Evolutionary conservation across 64 coral and sea anemone genomes (phyloP), one percentile per base, ranked within the genome.

Genomic region (Actinia tenebrosa): DNA sequence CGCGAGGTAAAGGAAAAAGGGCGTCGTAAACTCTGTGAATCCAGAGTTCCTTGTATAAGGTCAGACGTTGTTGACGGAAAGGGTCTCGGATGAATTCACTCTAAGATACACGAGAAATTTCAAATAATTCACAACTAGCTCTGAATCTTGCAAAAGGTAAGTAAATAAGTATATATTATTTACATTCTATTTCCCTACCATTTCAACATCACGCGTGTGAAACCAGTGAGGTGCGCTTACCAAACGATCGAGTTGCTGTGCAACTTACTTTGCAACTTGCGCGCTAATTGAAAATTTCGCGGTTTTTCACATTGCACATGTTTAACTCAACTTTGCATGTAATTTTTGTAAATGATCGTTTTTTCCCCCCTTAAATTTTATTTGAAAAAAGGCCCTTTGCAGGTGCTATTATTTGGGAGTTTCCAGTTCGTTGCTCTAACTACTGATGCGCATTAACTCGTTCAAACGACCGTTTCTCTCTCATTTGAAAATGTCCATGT

Each of bases 351-450:
- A 75, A 75, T 75, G 69, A 10, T 75, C 69, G 69, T 75, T 75
- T 75, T 75, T 75, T 75, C 11, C 9, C 7, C 11, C 7, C 14
- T 30, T 1, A 25, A 27, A 37, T 20, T 80, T 80, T 77, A 7
- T 77, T 79, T 81, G 44, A 53, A 81, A 81, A 53, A 53, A 81
- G 46, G 22, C 16, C 19, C 2, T 50, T 81, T 50, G 50, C 79
- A 50, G 79, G 79, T 81, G 79, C 79, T 81, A 37, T 81, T 81
- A 20, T 81, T 13, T 50, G 43, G 19, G 44, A 19, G 43, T 81
- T 81, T 81, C 45, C 79, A 81, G 79, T 81, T 52, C 79, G 50
- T 53, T 81, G 79, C 79, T 81, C 15, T 45, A 50, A 22, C 18
- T 22, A 81, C 45, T 81, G 79, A 50, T 53, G 79, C 79, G 79